phyloP scores from a whole-genome alignment of 2,888 invertebrate genomes.

The Horisme vitalbata region DNA sequence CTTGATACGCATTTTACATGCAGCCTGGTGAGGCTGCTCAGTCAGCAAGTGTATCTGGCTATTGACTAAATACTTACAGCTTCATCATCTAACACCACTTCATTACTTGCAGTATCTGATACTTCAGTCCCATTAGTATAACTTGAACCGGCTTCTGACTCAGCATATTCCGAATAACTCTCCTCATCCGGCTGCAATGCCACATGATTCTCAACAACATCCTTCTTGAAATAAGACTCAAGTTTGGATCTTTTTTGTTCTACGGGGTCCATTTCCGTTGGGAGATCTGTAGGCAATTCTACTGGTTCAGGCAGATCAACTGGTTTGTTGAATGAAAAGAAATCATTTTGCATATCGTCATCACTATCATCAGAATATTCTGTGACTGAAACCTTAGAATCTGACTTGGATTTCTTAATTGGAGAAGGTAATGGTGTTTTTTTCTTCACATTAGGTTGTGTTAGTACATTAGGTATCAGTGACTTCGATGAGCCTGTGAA shows the following conservation, averaged over 20 bases:
- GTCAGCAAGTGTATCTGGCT: too few species aligned
- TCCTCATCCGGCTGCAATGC: constrained; percentile 36
- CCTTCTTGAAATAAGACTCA: constrained; percentile 67
- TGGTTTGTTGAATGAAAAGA: constrained; percentile 80
- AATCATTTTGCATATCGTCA: constrained; percentile 78
- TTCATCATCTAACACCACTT: constrained; percentile 64
- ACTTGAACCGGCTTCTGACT: constrained; percentile 38
- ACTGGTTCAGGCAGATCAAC: constrained; percentile 61
- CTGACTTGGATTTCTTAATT: constrained; percentile 46
- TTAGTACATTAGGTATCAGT: constrained; percentile 72
- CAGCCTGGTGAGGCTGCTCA: too few species aligned
- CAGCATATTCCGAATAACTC: constrained; percentile 27
- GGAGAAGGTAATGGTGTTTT: constrained; percentile 49
- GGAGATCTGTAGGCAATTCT: constrained; percentile 56
- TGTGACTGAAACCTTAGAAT: constrained; percentile 41
- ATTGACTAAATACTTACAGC: constrained; percentile 64
- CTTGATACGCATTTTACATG: too few species aligned
- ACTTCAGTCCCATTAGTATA: constrained; percentile 35
- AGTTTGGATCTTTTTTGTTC: constrained; percentile 48
- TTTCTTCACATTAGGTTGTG: constrained; percentile 52
- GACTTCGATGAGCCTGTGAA: constrained; percentile 52
- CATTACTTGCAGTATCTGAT: constrained; percentile 36
- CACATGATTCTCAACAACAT: constrained; percentile 37
- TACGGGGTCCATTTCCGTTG: constrained; percentile 20
- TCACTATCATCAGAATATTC: constrained; percentile 74